These are phyloP conservation scores for Cheilosia grossa DNA, from an alignment of 2,888 invertebrate species.

Conservation along the genomic window DNA sequence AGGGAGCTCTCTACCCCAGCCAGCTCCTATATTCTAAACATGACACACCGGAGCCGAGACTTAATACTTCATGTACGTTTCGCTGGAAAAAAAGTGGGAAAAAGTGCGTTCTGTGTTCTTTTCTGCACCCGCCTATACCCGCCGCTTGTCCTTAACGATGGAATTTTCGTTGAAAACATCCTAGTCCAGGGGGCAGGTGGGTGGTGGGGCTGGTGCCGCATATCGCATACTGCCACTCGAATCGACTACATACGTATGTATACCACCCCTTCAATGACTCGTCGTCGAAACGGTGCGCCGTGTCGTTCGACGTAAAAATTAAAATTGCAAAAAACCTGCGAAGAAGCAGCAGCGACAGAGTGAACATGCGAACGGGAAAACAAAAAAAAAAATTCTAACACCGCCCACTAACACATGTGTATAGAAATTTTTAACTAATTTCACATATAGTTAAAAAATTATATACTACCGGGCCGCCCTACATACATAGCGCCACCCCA, in stretches of 20 bases:
- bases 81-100: slow-evolving; percentile 25
- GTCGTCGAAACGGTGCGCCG: slow-evolving; percentile 37
- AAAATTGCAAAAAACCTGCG: slow-evolving; percentile 76
- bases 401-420: slow-evolving; percentile 82
- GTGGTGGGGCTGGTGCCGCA: slow-evolving; percentile 1
- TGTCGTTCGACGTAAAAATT: slow-evolving; percentile 76
- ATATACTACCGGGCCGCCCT: slow-evolving; percentile 65
- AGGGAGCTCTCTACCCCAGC: slow-evolving; percentile 4
- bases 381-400: slow-evolving; percentile 80
- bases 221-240: slow-evolving; percentile 66
- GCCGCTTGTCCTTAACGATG: slow-evolving; percentile 33
- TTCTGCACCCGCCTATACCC: slow-evolving; percentile 9
- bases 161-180: slow-evolving; percentile 56
- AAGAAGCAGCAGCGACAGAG: slow-evolving; percentile 51
- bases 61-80: slow-evolving; percentile 49
- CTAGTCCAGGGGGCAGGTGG: slow-evolving; percentile 18
- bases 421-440: slow-evolving; percentile 73
- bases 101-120: slow-evolving; percentile 44
- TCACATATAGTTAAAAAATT: slow-evolving; percentile 74
- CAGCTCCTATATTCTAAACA: slow-evolving; percentile 20
- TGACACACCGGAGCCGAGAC: slow-evolving; percentile 36
- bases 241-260: slow-evolving; percentile 24
- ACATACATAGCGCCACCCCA: slow-evolving; percentile 40
- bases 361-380: slow-evolving; percentile 33
- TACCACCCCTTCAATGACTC: slow-evolving; percentile 29